Evolutionary conservation across 2,113 vertebrate genomes (phyloP), one percentile per base, ranked within the genome.

Genomic region (Entelurus aequoreus): DNA sequence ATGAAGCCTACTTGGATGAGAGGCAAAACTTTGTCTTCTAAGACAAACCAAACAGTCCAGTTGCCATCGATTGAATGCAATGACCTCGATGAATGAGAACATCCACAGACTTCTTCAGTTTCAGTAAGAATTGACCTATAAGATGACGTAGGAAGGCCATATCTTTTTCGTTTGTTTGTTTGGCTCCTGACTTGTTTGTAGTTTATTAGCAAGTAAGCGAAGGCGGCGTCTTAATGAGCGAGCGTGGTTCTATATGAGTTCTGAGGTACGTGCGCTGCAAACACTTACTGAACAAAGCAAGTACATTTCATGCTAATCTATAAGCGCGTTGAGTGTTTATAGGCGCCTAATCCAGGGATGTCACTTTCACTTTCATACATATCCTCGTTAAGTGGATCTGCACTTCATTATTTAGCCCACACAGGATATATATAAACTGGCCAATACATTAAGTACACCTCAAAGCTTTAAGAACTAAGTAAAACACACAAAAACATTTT

Each of bases 241-340:
- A 78, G 54, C 38, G 60, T 37, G 5, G 60, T 54, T 71, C 68
- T 71, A 68, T 71, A 74, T 51, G 72, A 65, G 69, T 74, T 71
- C 83, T 78, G 81, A 78, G 68, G 76, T 83, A 69, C 61, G 48
- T 62, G 44, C 49, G 61, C 42, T 54, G 61, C 47, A 61, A 72
- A 63, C 69, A 46, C 49, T 81, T 83, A 84, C 81, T 77, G 78
- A 70, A 77, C 71, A 71, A 11, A 64, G 54, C 58, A 53, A 79
- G 42, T 38, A 68, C 66, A 78, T 75, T 68, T 75, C 58, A 77
- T 81, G 78, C 69, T 83, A 83, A 85, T 77, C 78, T 72, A 42
- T 56, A 53, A 60, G 49, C 47, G 11, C 10, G 38, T 54, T 21
- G 48, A 73, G 63, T 44, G 48, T 53, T 48, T 60, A 35, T 42